Base-by-base conservation (phyloP, 92 coral and sea anemone species). In the Actinernus sp. region DNA sequence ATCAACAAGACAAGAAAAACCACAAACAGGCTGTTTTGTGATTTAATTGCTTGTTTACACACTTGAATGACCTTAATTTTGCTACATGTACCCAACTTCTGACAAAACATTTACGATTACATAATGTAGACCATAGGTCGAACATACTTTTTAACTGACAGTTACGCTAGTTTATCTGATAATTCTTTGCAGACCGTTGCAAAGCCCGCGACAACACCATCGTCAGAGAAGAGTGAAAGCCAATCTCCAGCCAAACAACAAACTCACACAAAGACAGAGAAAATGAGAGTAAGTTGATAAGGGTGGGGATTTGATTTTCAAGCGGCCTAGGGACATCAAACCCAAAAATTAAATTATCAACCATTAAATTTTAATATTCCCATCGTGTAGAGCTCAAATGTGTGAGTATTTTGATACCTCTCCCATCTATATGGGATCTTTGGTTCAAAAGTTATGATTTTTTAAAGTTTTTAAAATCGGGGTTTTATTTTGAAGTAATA, bases 31-130 rank as follows among this genome's bases (percentile, higher is more conserved):
- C 18, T 32, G 40, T 54, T 12, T 56, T 33, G 63, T n/a, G 14
- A 56, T 56, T 56, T 29, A 2, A 56, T 32, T 56, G 46, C 63
- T 56, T 56, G 27, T 31, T 56, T 33, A 56, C 26, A 56, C 6
- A 56, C 20, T 29, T 56, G 11, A 56, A 31, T 56, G 44, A 13
- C 63, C 63, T 56, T 33, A 56, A 56, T 33, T 56, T 56, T 56
- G 25, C 41, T 56, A 32, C 0, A 56, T 56, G 43, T 56, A 56
- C 25, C 63, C 45, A 29, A 56, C 41, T 56, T 56, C 63, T 56
- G 63, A 31, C 43, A 16, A 56, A 56, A 29, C 44, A 56, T 33
- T 56, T 31, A 56, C 38, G 63, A n/a, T n/a, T n/a, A n/a, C n/a
- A n/a, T n/a, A n/a, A n/a, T n/a, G n/a, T n/a, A n/a, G n/a, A n/a